Percentiles rank a stretch among this genome's conserved stretches.
Conservation (phyloP, 2,113 vertebrate species). For the Lamprologus ornatipinnis region DNA sequence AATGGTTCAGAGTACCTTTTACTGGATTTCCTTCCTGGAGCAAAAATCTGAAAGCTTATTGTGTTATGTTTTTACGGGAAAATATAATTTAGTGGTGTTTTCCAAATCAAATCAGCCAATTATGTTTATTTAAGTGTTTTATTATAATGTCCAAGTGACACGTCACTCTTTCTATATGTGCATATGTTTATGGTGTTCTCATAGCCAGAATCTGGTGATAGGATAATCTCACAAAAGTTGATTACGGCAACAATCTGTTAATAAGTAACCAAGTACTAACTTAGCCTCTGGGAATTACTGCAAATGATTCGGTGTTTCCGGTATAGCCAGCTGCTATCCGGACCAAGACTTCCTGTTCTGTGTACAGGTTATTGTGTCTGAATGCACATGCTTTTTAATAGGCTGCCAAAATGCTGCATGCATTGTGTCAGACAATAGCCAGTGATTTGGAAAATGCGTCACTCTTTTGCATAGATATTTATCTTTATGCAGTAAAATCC, state of each 20-base stretch:
- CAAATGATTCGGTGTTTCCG: not conserved
- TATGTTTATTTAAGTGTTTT: not conserved
- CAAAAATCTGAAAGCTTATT: not conserved
- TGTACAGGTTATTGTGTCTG: not conserved
- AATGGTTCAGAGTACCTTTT: not conserved
- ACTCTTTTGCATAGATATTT: not conserved
- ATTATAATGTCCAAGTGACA: fast-evolving
- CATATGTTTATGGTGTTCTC: not conserved
- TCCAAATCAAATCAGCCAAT: not conserved
- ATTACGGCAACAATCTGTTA: not conserved
- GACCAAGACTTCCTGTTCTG: not conserved
- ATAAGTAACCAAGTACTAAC: not conserved
- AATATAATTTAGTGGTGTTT: not conserved
- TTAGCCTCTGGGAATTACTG: not conserved
- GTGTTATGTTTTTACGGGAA: not conserved
- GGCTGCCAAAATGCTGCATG: fast-evolving
- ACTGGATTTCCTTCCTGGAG: not conserved
- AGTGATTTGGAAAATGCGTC: not conserved
- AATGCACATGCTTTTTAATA: not conserved
- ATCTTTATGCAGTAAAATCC: not conserved
- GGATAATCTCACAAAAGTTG: not conserved
- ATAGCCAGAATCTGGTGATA: too few relatives aligned
- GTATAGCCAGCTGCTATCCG: not conserved
- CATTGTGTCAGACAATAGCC: not conserved
- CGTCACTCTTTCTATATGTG: not conserved